Base-by-base conservation (phyloP, 1,140 invertebrate species). In the Neuroterus valhalla region DNA sequence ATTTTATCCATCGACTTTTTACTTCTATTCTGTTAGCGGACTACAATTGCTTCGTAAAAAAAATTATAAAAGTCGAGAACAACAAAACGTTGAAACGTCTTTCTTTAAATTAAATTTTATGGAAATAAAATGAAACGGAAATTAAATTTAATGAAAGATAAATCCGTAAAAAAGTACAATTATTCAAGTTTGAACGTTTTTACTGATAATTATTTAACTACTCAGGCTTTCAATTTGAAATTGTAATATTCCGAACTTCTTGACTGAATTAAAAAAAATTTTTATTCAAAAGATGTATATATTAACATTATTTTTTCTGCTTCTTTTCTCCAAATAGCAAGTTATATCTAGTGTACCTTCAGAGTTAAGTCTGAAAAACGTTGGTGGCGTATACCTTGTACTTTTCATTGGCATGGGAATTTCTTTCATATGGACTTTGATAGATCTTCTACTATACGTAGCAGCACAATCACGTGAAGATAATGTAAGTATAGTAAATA, bases 341-440 rank as follows among this genome's bases (percentile, higher is more conserved):
- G 80, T 70, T 12, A 75, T 79, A 19, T 85, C 88, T 44, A 84
- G 88, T 50, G 90, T 89, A 48, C 91, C 92, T 6, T 89, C 86
- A 11, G 91, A 92, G 10, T 87, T 93, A 0, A 88, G 86, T 71
- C 74, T 92, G 12, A 86, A 88, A 14, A 93, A 94, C 68, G 93
- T 94, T 1, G 93, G 93, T 10, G 94, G 94, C 11, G 93, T 94
- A 42, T 94, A 94, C 82, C 83, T 92, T 5, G 92, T 92, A 46
- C 89, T 93, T 0, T 86, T 86, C 12, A 89, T 86, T 10, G 91
- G 91, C 0, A 76, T 87, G 0, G 79, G 70, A 2, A 17, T 89
- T 2, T 89, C 90, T 0, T 79, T 76, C 14, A 19, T 86, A 5
- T 79, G 73, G 10, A 84, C 86, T 4, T 44, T 78, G 11, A 19